Evolutionary conservation across 2,797 vertebrate genomes (phyloP).

Genomic region (Enteromius viviparus): DNA sequence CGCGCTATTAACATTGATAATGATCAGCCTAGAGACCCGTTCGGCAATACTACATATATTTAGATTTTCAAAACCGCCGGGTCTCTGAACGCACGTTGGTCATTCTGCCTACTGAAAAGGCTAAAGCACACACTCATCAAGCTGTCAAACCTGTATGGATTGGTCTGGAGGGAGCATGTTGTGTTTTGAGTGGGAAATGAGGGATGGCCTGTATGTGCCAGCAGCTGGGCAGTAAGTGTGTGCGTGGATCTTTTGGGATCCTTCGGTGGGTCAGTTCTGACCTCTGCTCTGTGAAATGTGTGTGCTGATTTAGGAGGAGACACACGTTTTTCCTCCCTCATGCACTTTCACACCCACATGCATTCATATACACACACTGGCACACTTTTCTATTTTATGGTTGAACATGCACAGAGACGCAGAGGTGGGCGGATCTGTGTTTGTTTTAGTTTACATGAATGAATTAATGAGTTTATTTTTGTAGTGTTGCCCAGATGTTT

Average conservation of each 20-base stretch:
- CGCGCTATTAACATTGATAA: slow-evolving; percentile 45
- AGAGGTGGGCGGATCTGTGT: slow-evolving; percentile 23
- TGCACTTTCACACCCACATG: slow-evolving; percentile 5
- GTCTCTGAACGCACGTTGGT: slow-evolving; percentile 22
- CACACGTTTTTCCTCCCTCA: neutral
- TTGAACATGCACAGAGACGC: slow-evolving; percentile 35
- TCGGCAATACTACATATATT: slow-evolving; percentile 32
- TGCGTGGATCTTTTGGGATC: slow-evolving; percentile 6
- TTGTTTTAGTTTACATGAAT: slow-evolving; percentile 50
- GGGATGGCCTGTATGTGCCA: slow-evolving; percentile 33
- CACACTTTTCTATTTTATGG: slow-evolving; percentile 2
- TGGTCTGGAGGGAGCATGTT: slow-evolving; percentile 44
- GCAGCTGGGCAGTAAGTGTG: slow-evolving; percentile 7
- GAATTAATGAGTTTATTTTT: slow-evolving; percentile 53
- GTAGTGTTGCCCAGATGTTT: slow-evolving; percentile 43
- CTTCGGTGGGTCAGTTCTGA: slow-evolving; percentile 7
- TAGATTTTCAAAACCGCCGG: slow-evolving; percentile 39
- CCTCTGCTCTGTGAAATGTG: slow-evolving; percentile 22
- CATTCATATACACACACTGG: slow-evolving; percentile 30
- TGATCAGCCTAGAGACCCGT: slow-evolving; percentile 35
- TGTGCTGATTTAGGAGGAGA: slow-evolving; percentile 10
- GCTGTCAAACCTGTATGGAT: slow-evolving; percentile 41
- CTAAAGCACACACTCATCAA: slow-evolving; percentile 23
- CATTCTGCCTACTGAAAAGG: slow-evolving; percentile 26
- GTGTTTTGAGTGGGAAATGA: slow-evolving; percentile 45